A percentile compares a stretch with the other conserved stretches of the same genome.
These are phyloP conservation scores for Nibea albiflora DNA, from an alignment of 2,113 vertebrate species.

Conservation along the genomic window DNA sequence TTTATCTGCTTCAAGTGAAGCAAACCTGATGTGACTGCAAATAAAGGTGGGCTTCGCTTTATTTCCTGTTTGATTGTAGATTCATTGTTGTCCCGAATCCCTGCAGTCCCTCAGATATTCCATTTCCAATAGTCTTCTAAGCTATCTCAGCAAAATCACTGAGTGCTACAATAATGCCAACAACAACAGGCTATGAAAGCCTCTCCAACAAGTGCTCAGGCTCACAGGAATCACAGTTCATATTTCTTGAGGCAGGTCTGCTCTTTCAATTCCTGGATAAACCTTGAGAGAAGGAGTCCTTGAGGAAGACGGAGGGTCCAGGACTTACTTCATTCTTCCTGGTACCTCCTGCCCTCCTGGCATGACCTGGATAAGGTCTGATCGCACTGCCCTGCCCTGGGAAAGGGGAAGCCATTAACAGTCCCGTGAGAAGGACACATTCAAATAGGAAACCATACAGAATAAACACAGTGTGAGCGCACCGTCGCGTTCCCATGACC, in stretches of 20 bases:
- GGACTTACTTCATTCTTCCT: constrained; percentile 60
- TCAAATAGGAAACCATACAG: constrained; percentile 82
- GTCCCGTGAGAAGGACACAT: constrained; percentile 81
- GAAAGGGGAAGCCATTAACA: constrained; percentile 85
- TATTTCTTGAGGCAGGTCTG: constrained; percentile 39
- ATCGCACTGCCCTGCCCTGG: constrained; percentile 75
- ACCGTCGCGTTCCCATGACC: constrained; percentile 81
- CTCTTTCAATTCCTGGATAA: constrained; percentile 47
- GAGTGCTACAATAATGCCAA: constrained; percentile 10
- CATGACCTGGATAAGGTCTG: constrained; percentile 74
- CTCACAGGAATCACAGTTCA: constrained; percentile 28
- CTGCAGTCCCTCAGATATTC: constrained; percentile 7
- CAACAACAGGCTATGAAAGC: constrained; percentile 36
- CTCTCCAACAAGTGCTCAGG: constrained; percentile 5
- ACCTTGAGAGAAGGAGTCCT: constrained; percentile 47
- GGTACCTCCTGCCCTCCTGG: constrained; percentile 68
- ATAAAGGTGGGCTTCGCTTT: not conserved
- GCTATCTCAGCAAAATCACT: constrained; percentile 19
- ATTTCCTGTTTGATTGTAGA: not conserved
- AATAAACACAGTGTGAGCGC: constrained; percentile 77
- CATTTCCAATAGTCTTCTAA: constrained; percentile 18
- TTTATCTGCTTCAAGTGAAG: constrained; percentile 19
- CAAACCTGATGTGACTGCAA: constrained; percentile 2
- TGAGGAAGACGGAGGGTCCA: constrained; percentile 13
- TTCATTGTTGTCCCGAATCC: not conserved